Conservation (phyloP, 2,113 vertebrate genomes). For the Glareola pratincola region DNA sequence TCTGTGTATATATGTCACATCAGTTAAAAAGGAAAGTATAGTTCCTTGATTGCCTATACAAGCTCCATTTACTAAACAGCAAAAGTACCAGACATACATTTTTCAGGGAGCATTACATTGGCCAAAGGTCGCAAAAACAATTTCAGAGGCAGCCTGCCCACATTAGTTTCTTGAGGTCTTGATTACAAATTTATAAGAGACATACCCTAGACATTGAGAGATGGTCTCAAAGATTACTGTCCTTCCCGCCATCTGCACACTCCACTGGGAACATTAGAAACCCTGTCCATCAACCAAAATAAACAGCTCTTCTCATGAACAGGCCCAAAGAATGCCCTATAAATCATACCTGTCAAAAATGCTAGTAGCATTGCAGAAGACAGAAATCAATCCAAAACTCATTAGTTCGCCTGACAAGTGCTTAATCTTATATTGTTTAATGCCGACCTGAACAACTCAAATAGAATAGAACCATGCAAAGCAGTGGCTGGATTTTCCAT, state of each 20-base stretch:
- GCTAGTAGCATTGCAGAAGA: conserved; percentile 69
- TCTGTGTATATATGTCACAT: neutral
- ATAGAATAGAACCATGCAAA: conserved; percentile 64
- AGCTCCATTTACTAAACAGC: conserved; percentile 43
- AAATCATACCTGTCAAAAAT: conserved; percentile 80
- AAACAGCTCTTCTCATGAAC: conserved; percentile 77
- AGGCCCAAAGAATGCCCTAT: conserved; percentile 72
- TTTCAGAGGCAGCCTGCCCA: conserved; percentile 58
- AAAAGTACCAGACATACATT: conserved; percentile 22
- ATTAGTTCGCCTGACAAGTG: conserved; percentile 78
- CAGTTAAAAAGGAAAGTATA: conserved; percentile 32
- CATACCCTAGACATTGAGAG: conserved; percentile 50
- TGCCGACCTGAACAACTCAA: conserved; percentile 45
- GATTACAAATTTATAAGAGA: conserved; percentile 73
- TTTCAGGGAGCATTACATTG: conserved; percentile 47
- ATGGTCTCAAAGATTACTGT: conserved; percentile 57
- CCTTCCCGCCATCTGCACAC: conserved; percentile 60
- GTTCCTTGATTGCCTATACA: conserved; percentile 38
- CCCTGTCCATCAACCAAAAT: conserved; percentile 75
- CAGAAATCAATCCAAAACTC: conserved; percentile 83
- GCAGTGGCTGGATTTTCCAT: conserved; percentile 43
- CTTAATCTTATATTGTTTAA: conserved; percentile 79
- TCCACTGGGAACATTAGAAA: conserved; percentile 69
- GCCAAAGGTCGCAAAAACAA: conserved; percentile 72
- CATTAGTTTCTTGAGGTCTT: conserved; percentile 66